Conservation (phyloP, 2,797 vertebrate genomes). For the Notolepis coatsorum region DNA sequence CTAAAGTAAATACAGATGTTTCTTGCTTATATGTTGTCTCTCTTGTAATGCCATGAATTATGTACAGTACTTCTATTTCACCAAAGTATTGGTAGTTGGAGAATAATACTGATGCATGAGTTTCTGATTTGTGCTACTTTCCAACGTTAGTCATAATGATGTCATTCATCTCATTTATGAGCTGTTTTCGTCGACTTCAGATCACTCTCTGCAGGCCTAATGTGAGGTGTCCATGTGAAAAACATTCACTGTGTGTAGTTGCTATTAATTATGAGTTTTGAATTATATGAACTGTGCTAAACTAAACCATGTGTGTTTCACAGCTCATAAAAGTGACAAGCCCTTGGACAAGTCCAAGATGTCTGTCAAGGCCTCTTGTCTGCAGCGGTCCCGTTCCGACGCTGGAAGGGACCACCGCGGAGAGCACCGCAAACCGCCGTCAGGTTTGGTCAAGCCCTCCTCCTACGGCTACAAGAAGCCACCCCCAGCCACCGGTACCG, state of each 20-base stretch:
- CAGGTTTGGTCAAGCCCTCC: constrained; percentile 90
- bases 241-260: neutral
- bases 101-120: neutral
- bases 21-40: constrained; percentile 29
- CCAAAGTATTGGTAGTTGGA: neutral
- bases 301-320: neutral
- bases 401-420: constrained; percentile 87
- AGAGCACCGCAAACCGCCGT: constrained; percentile 95
- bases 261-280: neutral
- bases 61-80: constrained; percentile 21
- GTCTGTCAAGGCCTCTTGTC: constrained; percentile 86
- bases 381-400: constrained; percentile 95
- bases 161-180: neutral
- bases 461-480: constrained; percentile 96
- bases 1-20: constrained; percentile 66
- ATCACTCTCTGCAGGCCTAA: neutral
- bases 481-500: constrained; percentile 85
- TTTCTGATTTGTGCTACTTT: neutral
- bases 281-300: neutral
- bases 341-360: constrained; percentile 91
- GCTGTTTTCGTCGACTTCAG: neutral
- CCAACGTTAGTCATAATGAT: constrained; percentile 1
- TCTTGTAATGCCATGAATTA: constrained; percentile 22
- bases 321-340: constrained; percentile 88
- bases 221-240: neutral